Evolutionary conservation across 2,797 vertebrate genomes (phyloP).

Genomic region (Pangasius djambal): DNA sequence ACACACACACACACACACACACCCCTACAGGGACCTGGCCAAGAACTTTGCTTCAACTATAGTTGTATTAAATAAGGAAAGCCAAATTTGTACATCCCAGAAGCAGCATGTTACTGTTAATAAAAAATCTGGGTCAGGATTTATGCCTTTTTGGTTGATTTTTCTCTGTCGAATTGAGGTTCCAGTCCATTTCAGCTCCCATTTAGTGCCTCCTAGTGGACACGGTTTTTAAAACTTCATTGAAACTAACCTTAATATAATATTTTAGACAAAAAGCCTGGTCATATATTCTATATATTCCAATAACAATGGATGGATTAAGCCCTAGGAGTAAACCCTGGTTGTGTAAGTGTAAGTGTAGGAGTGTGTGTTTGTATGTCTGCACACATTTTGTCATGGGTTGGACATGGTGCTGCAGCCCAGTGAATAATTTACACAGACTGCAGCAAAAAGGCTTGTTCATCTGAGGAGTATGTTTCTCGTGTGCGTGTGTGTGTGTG

Average conservation of each 20-base stretch:
- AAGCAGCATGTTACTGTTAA: not conserved
- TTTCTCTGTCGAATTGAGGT: not conserved
- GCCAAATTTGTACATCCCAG: not conserved
- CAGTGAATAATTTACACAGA: conserved; percentile 57
- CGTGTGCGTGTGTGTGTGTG: not conserved
- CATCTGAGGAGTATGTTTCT: not conserved
- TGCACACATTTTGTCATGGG: conserved; percentile 9
- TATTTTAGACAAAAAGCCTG: not conserved
- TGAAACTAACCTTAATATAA: not conserved
- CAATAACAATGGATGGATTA: not conserved
- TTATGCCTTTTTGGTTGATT: not conserved
- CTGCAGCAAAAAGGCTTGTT: conserved; percentile 45
- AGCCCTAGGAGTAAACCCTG: not conserved
- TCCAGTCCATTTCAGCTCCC: not conserved
- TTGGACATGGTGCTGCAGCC: conserved; percentile 21
- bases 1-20: not conserved
- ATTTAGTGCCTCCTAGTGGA: conserved; percentile 16
- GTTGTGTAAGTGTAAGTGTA: not conserved
- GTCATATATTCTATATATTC: not conserved
- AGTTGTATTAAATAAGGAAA: not conserved
- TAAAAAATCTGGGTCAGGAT: not conserved
- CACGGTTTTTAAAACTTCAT: not conserved
- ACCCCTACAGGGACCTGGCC: not conserved
- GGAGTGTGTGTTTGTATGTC: not conserved
- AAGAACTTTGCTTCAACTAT: not conserved